Evolutionary conservation across 1,140 invertebrate species (phyloP), one percentile per base, ranked within the genome.

Genomic region (Pseudomyrmex flavicornis): DNA sequence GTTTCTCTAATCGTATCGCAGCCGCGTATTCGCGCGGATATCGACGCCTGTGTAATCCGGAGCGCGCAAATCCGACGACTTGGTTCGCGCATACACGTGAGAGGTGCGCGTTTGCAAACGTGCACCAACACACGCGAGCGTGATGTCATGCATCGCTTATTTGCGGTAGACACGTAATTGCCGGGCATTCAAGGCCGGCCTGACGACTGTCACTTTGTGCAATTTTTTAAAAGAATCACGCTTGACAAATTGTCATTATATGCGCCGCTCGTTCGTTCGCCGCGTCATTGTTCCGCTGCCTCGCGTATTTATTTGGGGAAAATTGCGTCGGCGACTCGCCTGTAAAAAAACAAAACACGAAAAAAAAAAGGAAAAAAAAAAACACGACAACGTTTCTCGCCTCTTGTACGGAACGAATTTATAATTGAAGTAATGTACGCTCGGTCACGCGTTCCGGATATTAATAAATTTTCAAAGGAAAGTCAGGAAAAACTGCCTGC

Each of bases 101-200:
- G 20, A 1, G 20, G 5, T 7, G 35, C 4, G 5, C 26, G 62
- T n/a, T 35, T 26, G 44, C 10, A 50, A 59, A 61, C 50, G 44
- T 22, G 65, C 4, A 35, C 22, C n/a, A 79, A 75, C 58, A 52
- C 80, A 62, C 56, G 46, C 79, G 5, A 69, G 22, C 75, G 83
- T 82, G 74, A 88, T 86, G 79, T 88, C 76, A 85, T 56, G 73
- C 68, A 48, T 89, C 74, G 87, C 70, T 88, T 86, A 84, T 89
- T 86, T 73, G 82, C 72, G 62, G 82, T 59, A 66, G 83, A 86
- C 86, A 59, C 80, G 86, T 88, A 90, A 90, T 89, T 88, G 80
- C 84, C 54, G 56, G 65, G 75, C 58, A 69, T 82, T 82, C 86
- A 90, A 90, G 88, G 89, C 59, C 88, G 63, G 54, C 52, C 74